Conservation (phyloP, 2,113 vertebrate genomes). For the Stegostoma tigrinum region DNA sequence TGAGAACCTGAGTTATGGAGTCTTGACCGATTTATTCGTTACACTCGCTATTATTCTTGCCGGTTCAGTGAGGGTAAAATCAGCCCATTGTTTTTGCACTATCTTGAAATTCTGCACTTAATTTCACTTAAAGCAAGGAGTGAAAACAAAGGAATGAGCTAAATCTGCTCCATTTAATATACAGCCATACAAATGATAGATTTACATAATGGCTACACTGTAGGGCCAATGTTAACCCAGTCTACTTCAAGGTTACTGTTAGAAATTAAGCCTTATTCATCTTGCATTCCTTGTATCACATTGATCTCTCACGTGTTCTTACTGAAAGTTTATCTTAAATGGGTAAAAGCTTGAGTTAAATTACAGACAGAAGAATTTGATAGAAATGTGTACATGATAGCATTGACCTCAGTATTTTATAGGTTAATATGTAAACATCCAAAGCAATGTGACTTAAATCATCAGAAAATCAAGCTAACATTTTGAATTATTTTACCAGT, state of each 20-base stretch:
- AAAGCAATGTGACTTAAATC: background rate
- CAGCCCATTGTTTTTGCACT: background rate
- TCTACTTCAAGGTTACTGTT: background rate
- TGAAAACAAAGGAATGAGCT: background rate
- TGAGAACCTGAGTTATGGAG: no score
- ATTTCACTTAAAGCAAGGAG: background rate
- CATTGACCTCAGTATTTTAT: background rate
- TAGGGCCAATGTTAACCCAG: background rate
- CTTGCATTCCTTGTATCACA: background rate
- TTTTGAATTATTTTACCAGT: background rate
- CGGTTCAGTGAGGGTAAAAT: background rate
- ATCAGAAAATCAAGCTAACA: background rate
- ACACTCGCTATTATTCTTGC: no score
- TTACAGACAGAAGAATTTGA: background rate
- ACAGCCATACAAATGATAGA: background rate
- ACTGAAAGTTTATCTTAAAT: background rate
- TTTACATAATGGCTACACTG: background rate
- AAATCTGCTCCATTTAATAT: background rate
- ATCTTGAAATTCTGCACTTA: background rate
- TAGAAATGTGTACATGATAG: background rate
- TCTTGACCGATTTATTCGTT: no score
- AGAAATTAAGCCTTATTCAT: background rate
- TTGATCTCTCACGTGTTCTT: background rate
- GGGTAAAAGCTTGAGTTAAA: background rate
- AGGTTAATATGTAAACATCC: background rate